Evolutionary conservation across 2,888 invertebrate genomes (phyloP), one percentile per base, ranked within the genome.

Genomic region (Tuberolachnus salignus): DNA sequence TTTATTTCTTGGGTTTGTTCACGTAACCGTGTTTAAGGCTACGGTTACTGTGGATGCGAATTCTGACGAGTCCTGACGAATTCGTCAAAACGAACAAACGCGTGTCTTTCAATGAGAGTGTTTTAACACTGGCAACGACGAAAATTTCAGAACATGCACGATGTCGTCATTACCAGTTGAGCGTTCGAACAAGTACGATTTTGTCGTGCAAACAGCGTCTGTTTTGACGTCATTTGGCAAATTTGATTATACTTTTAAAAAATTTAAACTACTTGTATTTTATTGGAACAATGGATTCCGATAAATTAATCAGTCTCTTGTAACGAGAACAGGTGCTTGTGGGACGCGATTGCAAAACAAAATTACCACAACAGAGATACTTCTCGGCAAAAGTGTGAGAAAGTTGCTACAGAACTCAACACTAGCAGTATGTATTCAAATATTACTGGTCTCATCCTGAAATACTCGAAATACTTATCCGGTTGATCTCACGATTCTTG

Each of bases 391-490:
- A 57, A 57, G 57, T 57, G 63, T 9, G 63, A 63, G n/a, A 63
- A 63, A 42, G 63, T 63, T 63, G 42, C 63, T 63, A 42, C 42
- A 42, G 63, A 63, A 63, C 63, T 63, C 19, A 63, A 63, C 63
- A 42, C 63, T 63, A 63, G 63, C 42, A 63, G n/a, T 63, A 42
- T 42, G 42, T 63, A 63, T n/a, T n/a, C n/a, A n/a, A n/a, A n/a
- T n/a, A n/a, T n/a, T n/a, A n/a, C n/a, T n/a, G n/a, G n/a, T n/a
- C n/a, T n/a, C n/a, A n/a, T n/a, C n/a, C n/a, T n/a, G n/a, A n/a
- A n/a, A n/a, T n/a, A n/a, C n/a, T n/a, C n/a, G n/a, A n/a, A n/a
- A n/a, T n/a, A n/a, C n/a, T n/a, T n/a, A n/a, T n/a, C n/a, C n/a
- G n/a, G n/a, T n/a, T n/a, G n/a, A n/a, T n/a, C n/a, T n/a, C n/a